Evolutionary conservation across 2,113 vertebrate genomes (phyloP).

Genomic region (Machaerirhynchus nigripectus): DNA sequence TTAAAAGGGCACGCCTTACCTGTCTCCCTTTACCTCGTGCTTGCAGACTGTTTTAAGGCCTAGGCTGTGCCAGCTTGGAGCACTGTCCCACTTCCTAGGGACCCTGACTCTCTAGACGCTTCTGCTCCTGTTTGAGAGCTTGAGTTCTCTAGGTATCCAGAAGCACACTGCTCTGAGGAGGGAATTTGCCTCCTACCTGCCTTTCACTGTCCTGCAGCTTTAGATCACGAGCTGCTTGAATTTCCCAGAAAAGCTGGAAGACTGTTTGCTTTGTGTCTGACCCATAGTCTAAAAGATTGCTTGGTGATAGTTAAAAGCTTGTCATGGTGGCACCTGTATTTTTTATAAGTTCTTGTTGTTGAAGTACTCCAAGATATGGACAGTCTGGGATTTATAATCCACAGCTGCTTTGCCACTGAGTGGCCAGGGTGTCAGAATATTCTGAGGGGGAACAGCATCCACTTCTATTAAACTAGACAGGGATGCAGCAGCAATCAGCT

Average conservation of each 20-base stretch:
- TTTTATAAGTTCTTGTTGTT: neutral
- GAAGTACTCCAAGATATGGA: neutral
- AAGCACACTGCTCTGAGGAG: neutral
- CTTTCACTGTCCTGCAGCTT: neutral
- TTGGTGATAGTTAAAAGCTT: neutral
- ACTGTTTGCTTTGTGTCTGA: neutral
- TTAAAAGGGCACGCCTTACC: fast-evolving
- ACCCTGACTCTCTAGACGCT: neutral
- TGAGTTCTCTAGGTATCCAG: neutral
- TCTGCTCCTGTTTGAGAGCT: neutral
- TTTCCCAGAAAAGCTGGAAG: neutral
- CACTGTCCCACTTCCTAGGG: neutral
- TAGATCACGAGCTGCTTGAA: neutral
- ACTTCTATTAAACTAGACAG: neutral
- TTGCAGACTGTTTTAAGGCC: neutral
- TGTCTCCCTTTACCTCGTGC: neutral
- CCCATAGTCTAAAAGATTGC: neutral
- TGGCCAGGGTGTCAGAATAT: neutral
- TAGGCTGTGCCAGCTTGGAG: neutral
- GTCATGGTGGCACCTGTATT: neutral
- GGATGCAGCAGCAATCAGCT: neutral
- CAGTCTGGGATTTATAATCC: neutral
- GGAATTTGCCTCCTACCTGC: neutral
- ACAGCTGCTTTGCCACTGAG: neutral
- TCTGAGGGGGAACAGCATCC: neutral